Evolutionary conservation across 2,797 vertebrate species (phyloP).

Genomic region (Girardinus metallicus): DNA sequence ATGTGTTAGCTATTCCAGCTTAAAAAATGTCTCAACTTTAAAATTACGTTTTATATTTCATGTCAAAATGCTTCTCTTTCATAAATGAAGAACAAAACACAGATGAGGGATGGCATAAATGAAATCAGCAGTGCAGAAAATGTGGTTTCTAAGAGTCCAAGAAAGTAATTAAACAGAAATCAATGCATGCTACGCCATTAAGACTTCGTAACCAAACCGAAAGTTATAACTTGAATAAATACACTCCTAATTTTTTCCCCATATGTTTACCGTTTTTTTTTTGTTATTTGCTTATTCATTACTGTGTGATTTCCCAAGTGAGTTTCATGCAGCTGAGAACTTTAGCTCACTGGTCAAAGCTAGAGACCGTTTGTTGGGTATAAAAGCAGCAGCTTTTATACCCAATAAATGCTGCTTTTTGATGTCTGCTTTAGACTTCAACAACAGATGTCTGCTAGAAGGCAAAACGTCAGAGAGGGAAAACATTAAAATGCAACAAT

Average conservation of each 20-base stretch:
- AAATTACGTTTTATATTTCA: neutral
- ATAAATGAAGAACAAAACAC: neutral
- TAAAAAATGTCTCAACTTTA: too few relatives aligned
- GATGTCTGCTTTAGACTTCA: conserved; percentile 50
- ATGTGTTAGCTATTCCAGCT: neutral
- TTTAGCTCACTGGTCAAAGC: conserved; percentile 54
- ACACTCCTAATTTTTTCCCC: neutral
- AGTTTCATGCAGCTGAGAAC: conserved; percentile 39
- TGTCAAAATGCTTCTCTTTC: neutral
- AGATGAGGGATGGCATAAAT: neutral
- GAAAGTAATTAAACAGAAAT: conserved; percentile 1
- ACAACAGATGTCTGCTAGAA: conserved; percentile 29
- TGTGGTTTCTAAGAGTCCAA: neutral
- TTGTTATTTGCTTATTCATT: conserved; percentile 5
- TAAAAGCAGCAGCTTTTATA: conserved; percentile 52
- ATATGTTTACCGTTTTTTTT: conserved; percentile 3
- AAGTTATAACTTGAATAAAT: neutral
- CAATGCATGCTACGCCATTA: neutral
- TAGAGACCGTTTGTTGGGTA: conserved; percentile 71
- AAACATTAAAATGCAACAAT: conserved; percentile 2
- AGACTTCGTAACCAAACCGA: neutral
- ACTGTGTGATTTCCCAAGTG: conserved; percentile 46
- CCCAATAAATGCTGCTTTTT: conserved; percentile 61
- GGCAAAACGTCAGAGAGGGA: conserved; percentile 6
- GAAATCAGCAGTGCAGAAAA: neutral